phyloP scores from a whole-genome alignment of 2,797 vertebrate species.

The Phoxinus dragarum region DNA sequence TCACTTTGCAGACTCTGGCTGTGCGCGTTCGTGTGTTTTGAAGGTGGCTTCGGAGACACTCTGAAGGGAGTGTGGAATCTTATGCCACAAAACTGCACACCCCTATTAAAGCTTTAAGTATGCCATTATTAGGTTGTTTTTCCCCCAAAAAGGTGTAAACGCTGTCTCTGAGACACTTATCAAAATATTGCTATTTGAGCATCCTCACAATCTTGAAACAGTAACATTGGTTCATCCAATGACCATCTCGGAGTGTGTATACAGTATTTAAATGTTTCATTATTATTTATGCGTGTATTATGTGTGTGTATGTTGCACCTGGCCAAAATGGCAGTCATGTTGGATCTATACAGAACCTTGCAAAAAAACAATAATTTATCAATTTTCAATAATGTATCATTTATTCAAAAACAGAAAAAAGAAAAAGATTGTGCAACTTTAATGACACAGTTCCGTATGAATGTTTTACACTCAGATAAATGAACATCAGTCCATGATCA shows the following conservation, averaged over 20 bases:
- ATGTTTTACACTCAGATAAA: slow-evolving; percentile 3
- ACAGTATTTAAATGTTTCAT: not conserved
- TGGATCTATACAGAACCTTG: not conserved
- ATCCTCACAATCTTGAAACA: not conserved
- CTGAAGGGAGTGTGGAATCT: no score
- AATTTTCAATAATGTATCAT: not conserved
- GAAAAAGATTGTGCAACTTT: not conserved
- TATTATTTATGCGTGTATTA: not conserved
- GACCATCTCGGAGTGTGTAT: not conserved
- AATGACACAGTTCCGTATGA: not conserved
- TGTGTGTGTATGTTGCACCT: not conserved
- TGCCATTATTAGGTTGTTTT: not conserved
- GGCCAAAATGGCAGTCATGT: not conserved
- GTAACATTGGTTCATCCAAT: not conserved
- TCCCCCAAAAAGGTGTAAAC: not conserved
- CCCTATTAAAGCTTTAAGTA: not conserved
- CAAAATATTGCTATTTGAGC: not conserved
- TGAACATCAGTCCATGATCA: not conserved
- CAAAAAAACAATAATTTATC: not conserved
- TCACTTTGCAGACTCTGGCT: no score
- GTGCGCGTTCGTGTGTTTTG: no score
- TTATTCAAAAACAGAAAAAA: not conserved
- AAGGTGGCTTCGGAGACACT: no score
- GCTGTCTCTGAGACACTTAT: not conserved
- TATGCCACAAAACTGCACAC: no score